Evolutionary conservation across 1,140 invertebrate genomes (phyloP), one percentile per base, ranked within the genome.

Genomic region (Akabosia matsudoensis): DNA sequence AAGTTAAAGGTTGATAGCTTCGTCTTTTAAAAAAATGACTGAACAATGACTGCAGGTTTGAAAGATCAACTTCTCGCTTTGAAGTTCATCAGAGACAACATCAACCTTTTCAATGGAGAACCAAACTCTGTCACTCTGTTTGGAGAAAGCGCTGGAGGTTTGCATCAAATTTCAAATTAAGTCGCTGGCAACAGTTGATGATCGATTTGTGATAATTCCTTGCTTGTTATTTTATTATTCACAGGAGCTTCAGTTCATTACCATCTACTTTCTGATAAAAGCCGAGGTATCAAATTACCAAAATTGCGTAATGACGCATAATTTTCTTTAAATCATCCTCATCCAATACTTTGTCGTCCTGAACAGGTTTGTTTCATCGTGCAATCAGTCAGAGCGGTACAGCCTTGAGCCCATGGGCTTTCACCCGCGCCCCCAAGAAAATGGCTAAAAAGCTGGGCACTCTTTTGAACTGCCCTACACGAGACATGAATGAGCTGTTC

Each of bases 71-170:
- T 72, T 13, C n/a, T 72, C 13, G 33, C 70, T 37, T 51, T 72
- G 33, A 24, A 93, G 75, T 96, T 93, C 93, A 88, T 97, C 37
- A 90, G 91, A 82, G 90, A 95, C 83, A 93, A 97, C 86, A 91
- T 93, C 78, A 88, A 87, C 33, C 89, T 91, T 82, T 90, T 99
- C 82, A 93, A 94, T 18, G 97, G 97, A 0, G 92, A 97, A 86
- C 89, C 91, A 0, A 80, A 86, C 14, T 88, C 87, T 0, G 92
- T 99, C 1, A 98, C 97, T 0, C 83, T 99, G 18, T 91, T 98
- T 86, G 96, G 96, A 37, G 77, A 80, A 61, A 73, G 33, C 64
- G 70, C 74, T 30, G 79, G 72, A 16, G 37, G 37, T 45, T n/a
- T n/a, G n/a, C n/a, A n/a, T n/a, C n/a, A 56, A 28, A 18, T 45